These are phyloP conservation scores for Proctacanthus coquilletti DNA, from an alignment of 1,140 invertebrate species.

Conservation along the genomic window DNA sequence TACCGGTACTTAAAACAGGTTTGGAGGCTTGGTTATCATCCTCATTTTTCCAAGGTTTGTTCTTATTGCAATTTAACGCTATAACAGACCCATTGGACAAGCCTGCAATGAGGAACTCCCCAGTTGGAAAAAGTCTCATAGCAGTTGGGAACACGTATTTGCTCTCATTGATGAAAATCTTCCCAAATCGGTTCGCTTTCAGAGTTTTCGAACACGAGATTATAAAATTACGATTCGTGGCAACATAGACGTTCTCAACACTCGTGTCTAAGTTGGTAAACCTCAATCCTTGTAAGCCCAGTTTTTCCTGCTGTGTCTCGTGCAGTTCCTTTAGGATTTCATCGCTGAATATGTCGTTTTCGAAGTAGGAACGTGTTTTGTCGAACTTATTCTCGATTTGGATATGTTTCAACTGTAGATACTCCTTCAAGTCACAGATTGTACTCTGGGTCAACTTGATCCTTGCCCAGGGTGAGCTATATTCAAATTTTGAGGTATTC, in stretches of 20 bases:
- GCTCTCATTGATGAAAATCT: slow-evolving; percentile 20
- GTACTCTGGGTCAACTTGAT: slow-evolving; percentile 24
- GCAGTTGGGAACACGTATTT: slow-evolving; percentile 22
- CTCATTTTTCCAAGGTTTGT: slow-evolving; percentile 5
- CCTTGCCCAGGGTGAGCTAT: slow-evolving; percentile 22
- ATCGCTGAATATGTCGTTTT: slow-evolving; percentile 26
- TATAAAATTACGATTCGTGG: slow-evolving; percentile 26
- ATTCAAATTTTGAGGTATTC: slow-evolving; percentile 11
- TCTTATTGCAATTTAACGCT: slow-evolving; percentile 23
- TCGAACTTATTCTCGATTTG: slow-evolving; percentile 15
- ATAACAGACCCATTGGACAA: slow-evolving; percentile 27
- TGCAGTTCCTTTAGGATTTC: slow-evolving; percentile 20
- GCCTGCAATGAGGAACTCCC: slow-evolving; percentile 21
- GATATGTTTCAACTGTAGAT: slow-evolving; percentile 13
- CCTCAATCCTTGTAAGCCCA: slow-evolving; percentile 17
- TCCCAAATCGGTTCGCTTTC: slow-evolving; percentile 17
- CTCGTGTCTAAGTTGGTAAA: slow-evolving; percentile 22
- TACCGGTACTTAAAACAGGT: too few species aligned
- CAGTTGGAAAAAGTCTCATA: slow-evolving; percentile 18
- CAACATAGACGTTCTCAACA: slow-evolving; percentile 20
- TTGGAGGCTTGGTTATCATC: too few species aligned
- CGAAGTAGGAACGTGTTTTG: slow-evolving; percentile 21
- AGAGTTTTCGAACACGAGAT: slow-evolving; percentile 21
- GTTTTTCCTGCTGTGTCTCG: slow-evolving; percentile 12
- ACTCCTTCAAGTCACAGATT: slow-evolving; percentile 17